phyloP scores from a whole-genome alignment of 2,888 invertebrate genomes.

The Pandemis cinnamomeana region DNA sequence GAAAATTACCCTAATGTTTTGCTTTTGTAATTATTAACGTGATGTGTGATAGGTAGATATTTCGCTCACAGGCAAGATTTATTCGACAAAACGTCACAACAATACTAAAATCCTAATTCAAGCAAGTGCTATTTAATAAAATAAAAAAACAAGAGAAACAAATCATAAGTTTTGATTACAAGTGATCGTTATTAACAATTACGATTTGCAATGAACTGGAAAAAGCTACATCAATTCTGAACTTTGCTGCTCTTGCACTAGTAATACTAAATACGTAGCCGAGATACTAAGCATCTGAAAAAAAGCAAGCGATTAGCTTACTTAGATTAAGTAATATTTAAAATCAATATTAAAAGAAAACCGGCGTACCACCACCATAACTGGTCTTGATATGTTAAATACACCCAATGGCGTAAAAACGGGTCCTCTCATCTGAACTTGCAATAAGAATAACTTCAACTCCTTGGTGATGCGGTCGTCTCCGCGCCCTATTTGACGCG shows the following conservation, averaged over 20 bases:
- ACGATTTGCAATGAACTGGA: neutral
- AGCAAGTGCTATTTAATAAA: too few relatives aligned
- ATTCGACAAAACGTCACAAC: too few relatives aligned
- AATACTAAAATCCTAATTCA: too few relatives aligned
- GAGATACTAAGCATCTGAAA: slow-evolving; percentile 9
- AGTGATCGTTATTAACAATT: neutral
- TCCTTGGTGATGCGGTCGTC: neutral
- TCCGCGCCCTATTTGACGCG: neutral
- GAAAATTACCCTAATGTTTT: too few relatives aligned
- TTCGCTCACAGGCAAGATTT: too few relatives aligned
- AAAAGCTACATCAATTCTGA: neutral
- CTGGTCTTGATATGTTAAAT: slow-evolving; percentile 13
- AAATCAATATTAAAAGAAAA: neutral
- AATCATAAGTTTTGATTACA: too few relatives aligned
- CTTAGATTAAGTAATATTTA: neutral
- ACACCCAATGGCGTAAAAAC: slow-evolving; percentile 13
- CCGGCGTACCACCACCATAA: neutral
- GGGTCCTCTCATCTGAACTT: slow-evolving; percentile 1
- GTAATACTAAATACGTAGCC: slow-evolving; percentile 18
- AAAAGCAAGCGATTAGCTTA: neutral
- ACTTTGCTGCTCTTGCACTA: slow-evolving; percentile 7
- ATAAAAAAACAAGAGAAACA: too few relatives aligned
- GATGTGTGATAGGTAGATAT: too few relatives aligned
- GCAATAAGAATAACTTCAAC: slow-evolving; percentile 10
- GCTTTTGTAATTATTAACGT: too few relatives aligned